These are phyloP conservation scores for Tadarida brasiliensis DNA, from an alignment of 2,797 vertebrate species.

Conservation along the genomic window DNA sequence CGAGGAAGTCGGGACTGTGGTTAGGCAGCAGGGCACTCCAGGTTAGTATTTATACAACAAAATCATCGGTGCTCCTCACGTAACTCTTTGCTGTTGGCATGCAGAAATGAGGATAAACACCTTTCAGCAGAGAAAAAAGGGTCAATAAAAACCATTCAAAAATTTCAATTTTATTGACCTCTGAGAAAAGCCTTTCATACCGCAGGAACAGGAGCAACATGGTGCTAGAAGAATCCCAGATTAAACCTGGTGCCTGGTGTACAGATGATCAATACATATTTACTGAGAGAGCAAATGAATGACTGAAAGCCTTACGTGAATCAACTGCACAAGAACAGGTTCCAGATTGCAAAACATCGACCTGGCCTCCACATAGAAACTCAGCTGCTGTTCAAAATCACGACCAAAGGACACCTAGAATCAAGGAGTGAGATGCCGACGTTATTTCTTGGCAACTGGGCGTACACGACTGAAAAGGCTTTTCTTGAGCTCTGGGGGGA, in stretches of 20 bases:
- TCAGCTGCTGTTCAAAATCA: conserved; percentile 98
- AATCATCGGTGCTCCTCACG: background rate
- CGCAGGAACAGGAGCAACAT: background rate
- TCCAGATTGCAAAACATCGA: conserved; percentile 98
- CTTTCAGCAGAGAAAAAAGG: background rate
- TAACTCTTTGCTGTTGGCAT: background rate
- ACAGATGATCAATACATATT: background rate
- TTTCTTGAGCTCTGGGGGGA: background rate
- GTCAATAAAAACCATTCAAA: background rate
- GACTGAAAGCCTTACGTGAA: conserved; percentile 92
- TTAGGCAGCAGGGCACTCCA: background rate
- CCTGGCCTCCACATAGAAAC: conserved; percentile 97
- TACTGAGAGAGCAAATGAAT: background rate
- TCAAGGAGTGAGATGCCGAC: conserved; percentile 29
- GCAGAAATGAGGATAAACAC: background rate
- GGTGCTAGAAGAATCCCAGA: background rate
- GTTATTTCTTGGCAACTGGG: background rate
- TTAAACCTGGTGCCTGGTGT: background rate
- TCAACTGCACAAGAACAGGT: conserved; percentile 95
- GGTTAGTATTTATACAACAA: background rate
- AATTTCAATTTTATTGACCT: background rate
- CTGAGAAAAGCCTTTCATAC: background rate
- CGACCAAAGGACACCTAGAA: conserved; percentile 96
- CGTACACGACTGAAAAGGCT: background rate
- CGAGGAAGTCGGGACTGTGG: background rate